Base-by-base conservation (phyloP, 2,888 invertebrate genomes). In the Coleophora flavipennella region DNA sequence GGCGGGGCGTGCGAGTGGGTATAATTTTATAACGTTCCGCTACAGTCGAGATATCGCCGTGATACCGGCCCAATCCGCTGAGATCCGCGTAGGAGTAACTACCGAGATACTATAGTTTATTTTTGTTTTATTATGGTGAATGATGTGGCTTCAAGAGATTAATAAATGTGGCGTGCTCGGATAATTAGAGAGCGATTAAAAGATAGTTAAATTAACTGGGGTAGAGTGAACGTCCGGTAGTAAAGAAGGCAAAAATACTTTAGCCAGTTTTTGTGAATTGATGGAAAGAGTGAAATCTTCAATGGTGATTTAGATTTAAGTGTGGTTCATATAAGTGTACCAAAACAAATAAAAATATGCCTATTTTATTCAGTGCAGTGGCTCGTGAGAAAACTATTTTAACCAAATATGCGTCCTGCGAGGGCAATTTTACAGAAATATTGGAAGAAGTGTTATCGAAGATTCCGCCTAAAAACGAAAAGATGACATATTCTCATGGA, bases 341-440 rank as follows among this genome's bases (percentile, higher is more conserved):
- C 14, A 6, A 25, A 31, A n/a, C 9, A 14, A 20, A 3, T 12
- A 8, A 29, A 20, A 67, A 47, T 58, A 97, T 97, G 97, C 95
- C 97, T 12, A 92, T 97, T 50, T 72, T 97, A 43, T 97, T 93
- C 71, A 92, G 94, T 68, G 94, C 95, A 2, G 90, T 97, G 45
- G 90, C 95, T 4, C 85, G 93, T 49, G 92, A 94, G 36, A 89
- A 87, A 33, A 90, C 89, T 1, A 88, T 97, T 27, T 77, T 96
- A 31, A 90, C 92, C 0, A 93, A 94, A 67, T 92, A 93, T 85
- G 96, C 97, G 0, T 89, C 92, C 12, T 97, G 96, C 67, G 91
- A 93, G 49, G 97, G 97, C 0, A 97, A 97, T 72, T 97, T 97
- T 73, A 89, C 90, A 2, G 97, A 97, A 80, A 95, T 97, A 3